phyloP scores from a whole-genome alignment of 2,797 vertebrate species.

The Lates japonicus region DNA sequence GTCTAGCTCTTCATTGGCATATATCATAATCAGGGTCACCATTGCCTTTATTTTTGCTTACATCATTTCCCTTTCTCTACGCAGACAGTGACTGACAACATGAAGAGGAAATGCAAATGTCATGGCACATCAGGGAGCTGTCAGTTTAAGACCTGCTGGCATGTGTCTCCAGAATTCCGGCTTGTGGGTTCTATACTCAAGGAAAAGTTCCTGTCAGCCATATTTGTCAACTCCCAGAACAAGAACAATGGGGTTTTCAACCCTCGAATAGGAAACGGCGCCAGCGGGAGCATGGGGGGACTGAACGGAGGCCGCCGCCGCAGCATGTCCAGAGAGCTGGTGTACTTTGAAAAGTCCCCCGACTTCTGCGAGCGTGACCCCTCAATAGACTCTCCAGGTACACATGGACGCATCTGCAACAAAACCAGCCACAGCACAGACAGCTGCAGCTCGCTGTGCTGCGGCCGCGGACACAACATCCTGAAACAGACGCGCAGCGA shows the following conservation, averaged over 20 bases:
- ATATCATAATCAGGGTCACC: background rate
- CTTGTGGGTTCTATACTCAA: conserved; percentile 89
- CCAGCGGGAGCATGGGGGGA: conserved; percentile 50
- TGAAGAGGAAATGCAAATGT: conserved; percentile 95
- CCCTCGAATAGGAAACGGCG: conserved; percentile 80
- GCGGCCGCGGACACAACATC: conserved; percentile 94
- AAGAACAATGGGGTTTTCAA: conserved; percentile 95
- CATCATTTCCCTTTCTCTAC: conserved; percentile 37
- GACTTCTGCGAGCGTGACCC: conserved; percentile 93
- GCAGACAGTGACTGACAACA: conserved; percentile 93
- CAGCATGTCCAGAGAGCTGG: conserved; percentile 90
- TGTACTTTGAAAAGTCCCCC: conserved; percentile 95
- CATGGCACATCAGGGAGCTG: conserved; percentile 95
- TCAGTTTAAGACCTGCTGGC: conserved; percentile 97
- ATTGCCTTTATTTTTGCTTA: conserved; percentile 15
- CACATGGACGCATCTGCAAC: conserved; percentile 88
- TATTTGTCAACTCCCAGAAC: conserved; percentile 94
- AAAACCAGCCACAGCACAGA: conserved; percentile 89
- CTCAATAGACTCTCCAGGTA: conserved; percentile 89
- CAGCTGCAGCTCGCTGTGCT: conserved; percentile 92
- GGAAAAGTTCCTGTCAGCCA: conserved; percentile 90
- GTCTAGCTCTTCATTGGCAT: background rate
- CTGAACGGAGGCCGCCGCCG: conserved; percentile 77
- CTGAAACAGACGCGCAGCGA: conserved; percentile 91
- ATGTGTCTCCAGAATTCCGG: conserved; percentile 92